Evolutionary conservation across 2,888 invertebrate genomes (phyloP), one percentile per base, ranked within the genome.

Genomic region (Mamestra brassicae): DNA sequence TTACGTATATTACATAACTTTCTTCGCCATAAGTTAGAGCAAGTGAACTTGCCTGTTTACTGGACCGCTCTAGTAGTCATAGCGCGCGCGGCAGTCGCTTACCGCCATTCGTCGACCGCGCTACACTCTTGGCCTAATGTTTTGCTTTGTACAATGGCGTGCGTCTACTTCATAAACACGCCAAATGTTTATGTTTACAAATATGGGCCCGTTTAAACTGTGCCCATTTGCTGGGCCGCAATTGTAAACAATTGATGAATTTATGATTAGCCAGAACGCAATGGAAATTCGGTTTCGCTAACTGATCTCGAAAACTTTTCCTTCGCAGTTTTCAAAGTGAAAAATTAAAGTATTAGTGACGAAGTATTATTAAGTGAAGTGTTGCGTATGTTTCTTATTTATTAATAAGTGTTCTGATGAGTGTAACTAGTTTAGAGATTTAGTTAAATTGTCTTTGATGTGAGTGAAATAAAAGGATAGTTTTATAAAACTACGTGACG

Each of bases 171-270:
- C 36, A 77, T 79, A 75, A 86, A 87, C 76, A 80, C 74, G 74
- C 70, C 54, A 63, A 77, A 69, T 80, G 83, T 80, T 83, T 72
- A 68, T 88, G 83, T 87, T 90, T 89, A 88, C 89, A 87, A 90
- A 86, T 85, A 89, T 88, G 87, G 76, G 60, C 76, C 47, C 54
- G 70, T 74, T 85, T 83, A 70, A 85, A 86, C 82, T 82, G 81
- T 80, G 89, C 87, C 89, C 87, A 81, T 76, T 87, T 68, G 71
- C 80, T 85, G 86, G 89, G 87, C 88, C 26, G 67, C 76, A 81
- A 80, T 80, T 86, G 81, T 89, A 89, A 84, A 73, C 61, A 64
- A 70, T 76, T 72, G 71, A 78, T 77, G 71, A 74, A 71, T 67
- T 83, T 57, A 68, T 68, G 79, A 68, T 70, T 79, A 75, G 55